These are phyloP conservation scores for Epirrhoe tristata DNA, from an alignment of 2,888 invertebrate genomes.

Conservation along the genomic window DNA sequence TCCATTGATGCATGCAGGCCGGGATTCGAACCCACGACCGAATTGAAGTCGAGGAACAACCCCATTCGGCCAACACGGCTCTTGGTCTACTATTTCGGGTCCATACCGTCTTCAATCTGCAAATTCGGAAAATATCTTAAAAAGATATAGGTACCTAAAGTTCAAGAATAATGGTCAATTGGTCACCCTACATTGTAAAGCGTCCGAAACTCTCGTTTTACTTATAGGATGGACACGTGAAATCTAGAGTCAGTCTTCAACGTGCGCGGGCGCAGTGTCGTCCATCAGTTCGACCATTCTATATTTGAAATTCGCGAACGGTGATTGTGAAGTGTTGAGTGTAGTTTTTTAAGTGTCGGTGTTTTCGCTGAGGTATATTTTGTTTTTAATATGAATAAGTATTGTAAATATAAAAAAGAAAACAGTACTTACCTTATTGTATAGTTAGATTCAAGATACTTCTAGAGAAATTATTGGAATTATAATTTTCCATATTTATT, in stretches of 20 bases:
- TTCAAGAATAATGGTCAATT: conserved; percentile 11
- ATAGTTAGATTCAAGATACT: too few species aligned
- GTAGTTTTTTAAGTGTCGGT: neutral
- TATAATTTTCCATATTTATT: too few species aligned
- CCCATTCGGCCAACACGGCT: too few species aligned
- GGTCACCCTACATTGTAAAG: conserved; percentile 21
- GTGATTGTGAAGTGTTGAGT: conserved; percentile 25
- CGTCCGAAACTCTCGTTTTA: conserved; percentile 27
- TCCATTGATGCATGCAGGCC: too few species aligned
- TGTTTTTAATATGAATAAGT: too few species aligned
- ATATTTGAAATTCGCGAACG: conserved; percentile 14
- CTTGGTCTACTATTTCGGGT: too few species aligned
- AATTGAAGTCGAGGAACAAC: too few species aligned
- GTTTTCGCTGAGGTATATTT: conserved; percentile 20
- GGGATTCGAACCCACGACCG: too few species aligned
- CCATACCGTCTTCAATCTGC: too few species aligned
- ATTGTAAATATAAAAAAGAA: too few species aligned
- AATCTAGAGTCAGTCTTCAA: conserved; percentile 24
- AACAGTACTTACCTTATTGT: too few species aligned
- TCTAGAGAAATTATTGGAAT: too few species aligned
- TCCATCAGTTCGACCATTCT: conserved; percentile 27
- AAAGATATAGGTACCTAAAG: neutral
- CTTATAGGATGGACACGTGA: conserved; percentile 28
- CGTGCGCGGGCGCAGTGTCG: conserved; percentile 18
- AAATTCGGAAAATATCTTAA: neutral